Evolutionary conservation across 1,140 invertebrate species (phyloP), one percentile per base, ranked within the genome.

Genomic region (Drosophila simulans): DNA sequence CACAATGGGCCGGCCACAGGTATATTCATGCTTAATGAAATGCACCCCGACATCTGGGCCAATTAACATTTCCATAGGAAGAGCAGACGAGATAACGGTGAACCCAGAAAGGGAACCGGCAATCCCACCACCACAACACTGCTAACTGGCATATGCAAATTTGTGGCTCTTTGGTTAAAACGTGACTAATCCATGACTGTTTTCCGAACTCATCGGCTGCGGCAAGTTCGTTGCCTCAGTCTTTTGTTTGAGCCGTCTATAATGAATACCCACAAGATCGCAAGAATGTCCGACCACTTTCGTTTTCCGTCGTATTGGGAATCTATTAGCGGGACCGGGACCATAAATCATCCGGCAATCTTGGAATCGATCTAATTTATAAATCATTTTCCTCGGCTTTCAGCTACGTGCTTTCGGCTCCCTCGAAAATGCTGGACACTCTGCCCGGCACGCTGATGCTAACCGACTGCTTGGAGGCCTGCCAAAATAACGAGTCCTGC

Each of bases 401-500:
- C 91, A 94, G 94, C 73, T 98, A 97, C 93, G 97, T 98, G 76
- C 97, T 97, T 93, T 97, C 97, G 55, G 96, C 97, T 54, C 97
- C 97, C 51, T 95, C 95, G 46, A 97, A 97, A 93, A 95, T 98
- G 82, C 94, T 98, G 60, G 97, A 98, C 93, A 96, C 97, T 62
- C 95, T 98, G 91, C 96, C 97, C 13, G 97, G 97, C 63, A 98
- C 97, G 39, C 94, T 98, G 64, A 97, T 98, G 96, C 94, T 98
- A 77, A 97, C 97, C 82, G 97, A 98, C 92, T 98, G 98, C 93
- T 94, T 98, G 68, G 96, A 97, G 93, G 96, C 96, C 79, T 98
- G 98, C 93, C 96, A 97, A 92, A 94, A 94, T 79, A 98, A 98
- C 93, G 95, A 97, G 92, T 96, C 95, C 76, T 98, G 98, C 93